These are phyloP conservation scores for Egretta garzetta DNA, from an alignment of 2,113 vertebrate species.

Conservation along the genomic window DNA sequence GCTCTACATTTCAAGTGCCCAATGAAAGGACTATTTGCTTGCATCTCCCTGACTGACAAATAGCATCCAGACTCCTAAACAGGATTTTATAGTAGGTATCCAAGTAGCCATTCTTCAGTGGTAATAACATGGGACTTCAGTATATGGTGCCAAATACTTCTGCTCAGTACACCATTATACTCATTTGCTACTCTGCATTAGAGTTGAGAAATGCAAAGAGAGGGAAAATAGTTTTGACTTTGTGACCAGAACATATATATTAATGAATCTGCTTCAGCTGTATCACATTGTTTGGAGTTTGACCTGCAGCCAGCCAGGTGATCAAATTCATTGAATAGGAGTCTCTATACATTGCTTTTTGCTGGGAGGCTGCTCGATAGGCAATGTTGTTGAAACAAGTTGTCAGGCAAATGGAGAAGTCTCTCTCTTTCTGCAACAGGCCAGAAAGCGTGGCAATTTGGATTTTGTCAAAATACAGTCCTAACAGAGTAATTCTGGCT, in stretches of 20 bases:
- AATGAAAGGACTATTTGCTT: neutral
- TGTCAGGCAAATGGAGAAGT: neutral
- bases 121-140: neutral
- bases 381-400: neutral
- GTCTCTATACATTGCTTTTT: neutral
- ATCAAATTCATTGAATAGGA: neutral
- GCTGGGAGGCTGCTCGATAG: neutral
- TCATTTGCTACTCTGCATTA: neutral
- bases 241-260: neutral
- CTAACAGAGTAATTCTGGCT: neutral
- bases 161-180: neutral
- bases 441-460: neutral
- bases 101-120: neutral
- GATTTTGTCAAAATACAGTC: neutral
- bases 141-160: neutral
- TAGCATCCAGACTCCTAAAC: neutral
- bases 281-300: neutral
- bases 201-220: neutral
- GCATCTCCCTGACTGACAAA: neutral
- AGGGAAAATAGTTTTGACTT: too few species aligned
- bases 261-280: neutral
- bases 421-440: neutral
- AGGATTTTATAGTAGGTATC: neutral
- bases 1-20: neutral
- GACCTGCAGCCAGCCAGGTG: neutral